A percentile compares a stretch with the other conserved stretches of the same genome.
Evolutionary conservation across 1,140 invertebrate genomes (phyloP).

Genomic region (Temnothorax longispinosus): DNA sequence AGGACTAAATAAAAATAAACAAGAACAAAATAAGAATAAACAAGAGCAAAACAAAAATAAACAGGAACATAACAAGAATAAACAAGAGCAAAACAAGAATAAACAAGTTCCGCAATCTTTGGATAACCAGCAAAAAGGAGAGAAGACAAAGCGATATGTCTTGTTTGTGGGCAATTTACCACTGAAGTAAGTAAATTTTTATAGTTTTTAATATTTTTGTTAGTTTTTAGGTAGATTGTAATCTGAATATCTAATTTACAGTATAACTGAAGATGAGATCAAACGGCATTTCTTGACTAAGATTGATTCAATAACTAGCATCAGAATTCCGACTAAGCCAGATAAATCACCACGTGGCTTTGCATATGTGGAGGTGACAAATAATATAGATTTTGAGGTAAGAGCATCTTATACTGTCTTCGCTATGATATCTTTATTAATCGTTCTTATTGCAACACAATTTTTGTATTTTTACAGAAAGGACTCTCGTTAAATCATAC

Average conservation of each 20-base stretch:
- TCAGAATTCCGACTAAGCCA: constrained; percentile 82
- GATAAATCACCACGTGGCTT: constrained; percentile 82
- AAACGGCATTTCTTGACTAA: constrained; percentile 84
- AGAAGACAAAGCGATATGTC: constrained; percentile 86
- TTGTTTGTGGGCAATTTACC: constrained; percentile 86
- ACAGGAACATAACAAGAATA: no score
- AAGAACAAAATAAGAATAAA: no score
- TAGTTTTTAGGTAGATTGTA: constrained; percentile 17
- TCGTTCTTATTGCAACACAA: neutral
- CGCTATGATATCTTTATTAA: constrained; percentile 32
- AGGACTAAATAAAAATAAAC: no score
- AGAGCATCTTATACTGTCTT: constrained; percentile 44
- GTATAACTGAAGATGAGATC: constrained; percentile 81
- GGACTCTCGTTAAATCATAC: constrained; percentile 84
- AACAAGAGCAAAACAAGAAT: no score
- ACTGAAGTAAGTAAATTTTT: constrained; percentile 75
- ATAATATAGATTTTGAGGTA: constrained; percentile 84
- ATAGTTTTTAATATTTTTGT: constrained; percentile 54
- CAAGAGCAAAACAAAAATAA: no score
- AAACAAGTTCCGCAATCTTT: neutral
- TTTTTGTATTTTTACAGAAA: constrained; percentile 82
- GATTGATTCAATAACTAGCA: constrained; percentile 79
- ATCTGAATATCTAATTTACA: constrained; percentile 67
- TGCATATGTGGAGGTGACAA: constrained; percentile 83
- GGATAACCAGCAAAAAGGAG: constrained; percentile 71